Percentiles rank a stretch among this genome's conserved stretches.
Evolutionary conservation across 2,113 vertebrate species (phyloP).

Genomic region (Phalacrocorax pelagicus): DNA sequence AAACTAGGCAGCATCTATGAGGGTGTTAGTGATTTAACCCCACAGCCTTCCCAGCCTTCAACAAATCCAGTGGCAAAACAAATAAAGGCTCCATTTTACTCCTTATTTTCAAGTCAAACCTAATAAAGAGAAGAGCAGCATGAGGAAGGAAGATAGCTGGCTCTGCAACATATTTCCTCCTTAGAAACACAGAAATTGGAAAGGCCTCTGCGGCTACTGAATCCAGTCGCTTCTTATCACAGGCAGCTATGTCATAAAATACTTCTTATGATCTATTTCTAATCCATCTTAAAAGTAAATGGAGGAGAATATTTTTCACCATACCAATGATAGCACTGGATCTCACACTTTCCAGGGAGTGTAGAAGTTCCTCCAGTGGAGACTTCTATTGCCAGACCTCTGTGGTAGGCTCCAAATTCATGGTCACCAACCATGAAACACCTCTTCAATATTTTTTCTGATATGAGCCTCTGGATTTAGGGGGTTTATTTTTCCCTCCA

Average conservation of each 20-base stretch:
- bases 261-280: background rate
- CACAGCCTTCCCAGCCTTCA: background rate
- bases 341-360: background rate
- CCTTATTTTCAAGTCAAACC: background rate
- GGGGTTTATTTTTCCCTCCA: background rate
- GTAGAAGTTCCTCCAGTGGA: rapidly evolving
- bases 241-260: background rate
- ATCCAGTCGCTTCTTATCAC: background rate
- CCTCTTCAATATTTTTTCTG: background rate
- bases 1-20: background rate
- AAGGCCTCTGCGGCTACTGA: background rate
- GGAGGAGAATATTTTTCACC: background rate
- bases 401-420: background rate
- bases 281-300: background rate
- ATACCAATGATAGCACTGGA: background rate
- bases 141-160: background rate
- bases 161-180: background rate
- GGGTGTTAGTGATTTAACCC: background rate
- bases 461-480: background rate
- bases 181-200: background rate
- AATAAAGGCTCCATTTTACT: background rate
- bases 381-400: background rate
- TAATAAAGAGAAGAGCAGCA: background rate
- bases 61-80: background rate
- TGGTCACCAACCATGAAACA: background rate